Base-by-base conservation (phyloP, 2,888 invertebrate species). In the Nymphalis urticae region DNA sequence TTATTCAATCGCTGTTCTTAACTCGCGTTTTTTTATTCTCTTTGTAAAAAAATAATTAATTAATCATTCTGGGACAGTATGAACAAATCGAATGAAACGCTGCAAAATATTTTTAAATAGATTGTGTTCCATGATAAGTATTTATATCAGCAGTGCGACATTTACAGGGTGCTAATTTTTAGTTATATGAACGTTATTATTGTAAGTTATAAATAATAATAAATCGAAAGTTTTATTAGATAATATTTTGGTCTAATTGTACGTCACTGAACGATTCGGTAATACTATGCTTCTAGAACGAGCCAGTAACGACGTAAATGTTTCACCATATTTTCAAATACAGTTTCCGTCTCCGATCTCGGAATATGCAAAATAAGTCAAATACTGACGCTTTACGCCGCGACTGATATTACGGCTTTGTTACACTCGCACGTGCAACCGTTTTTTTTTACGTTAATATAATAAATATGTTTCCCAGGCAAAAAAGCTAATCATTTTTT, bases 321-420 rank as follows among this genome's bases (percentile, higher is more conserved):
- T 64, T 51, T 27, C 54, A 36, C 53, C 64, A 47, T 64, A 61
- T 42, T 56, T 48, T 60, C 59, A 56, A 50, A 48, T n/a, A 68
- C 32, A 67, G 50, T 48, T 42, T 54, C 32, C 17, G 54, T 32
- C 62, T 62, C 53, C n/a, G 60, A 62, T 72, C 66, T 59, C 62
- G 62, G 66, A 72, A 73, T 74, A 75, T 75, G 72, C 72, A 72
- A 74, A 75, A 74, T 73, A 72, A 72, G 70, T 74, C 68, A 75
- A 75, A 75, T 66, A 62, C 62, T 69, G 53, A 21, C 36, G 68
- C 69, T 51, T 10, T 17, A 17, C 16, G 54, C 32, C 54, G 54
- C 27, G 27, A 32, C 32, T n/a, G 54, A 56, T 27, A 56, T 56
- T 56, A 56, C 27, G 32, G 27, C 32, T 56, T 56, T 56, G 27